Evolutionary conservation across 1,140 invertebrate species (phyloP).

Genomic region (Gonatopus flavifemur): DNA sequence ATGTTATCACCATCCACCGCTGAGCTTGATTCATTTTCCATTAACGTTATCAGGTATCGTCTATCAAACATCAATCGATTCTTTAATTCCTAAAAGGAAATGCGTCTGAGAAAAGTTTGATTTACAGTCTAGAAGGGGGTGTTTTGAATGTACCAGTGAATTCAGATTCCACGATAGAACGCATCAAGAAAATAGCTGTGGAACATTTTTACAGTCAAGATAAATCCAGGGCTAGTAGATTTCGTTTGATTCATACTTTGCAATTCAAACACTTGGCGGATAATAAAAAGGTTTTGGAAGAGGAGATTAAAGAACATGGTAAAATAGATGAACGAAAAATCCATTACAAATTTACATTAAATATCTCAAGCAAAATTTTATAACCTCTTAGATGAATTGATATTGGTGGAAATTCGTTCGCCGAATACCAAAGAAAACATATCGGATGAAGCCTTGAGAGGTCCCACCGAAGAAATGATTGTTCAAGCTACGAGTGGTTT

Average conservation of each 20-base stretch:
- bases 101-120: conserved; percentile 9
- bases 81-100: not conserved
- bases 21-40: conserved; percentile 36
- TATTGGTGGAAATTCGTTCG: conserved; percentile 44
- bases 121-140: conserved; percentile 45
- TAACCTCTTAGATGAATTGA: conserved; percentile 48
- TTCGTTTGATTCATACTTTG: conserved; percentile 44
- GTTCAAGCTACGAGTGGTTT: conserved; percentile 45
- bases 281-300: conserved; percentile 37
- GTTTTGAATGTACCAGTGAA: conserved; percentile 39
- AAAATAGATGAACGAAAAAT: conserved; percentile 12
- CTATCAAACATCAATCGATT: not conserved
- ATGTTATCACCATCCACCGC: conserved; percentile 32
- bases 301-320: conserved; percentile 48
- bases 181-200: conserved; percentile 48
- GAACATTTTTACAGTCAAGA: conserved; percentile 53
- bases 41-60: conserved; percentile 50
- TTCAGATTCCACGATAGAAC: conserved; percentile 46
- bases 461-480: conserved; percentile 53
- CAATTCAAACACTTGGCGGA: conserved; percentile 45
- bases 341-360: conserved; percentile 1
- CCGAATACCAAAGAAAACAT: conserved; percentile 30
- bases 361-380: conserved; percentile 1
- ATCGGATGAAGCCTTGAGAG: conserved; percentile 43
- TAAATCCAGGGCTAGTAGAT: conserved; percentile 33